Evolutionary conservation across 2,888 invertebrate genomes (phyloP), one percentile per base, ranked within the genome.

Genomic region (Anorthoa munda): DNA sequence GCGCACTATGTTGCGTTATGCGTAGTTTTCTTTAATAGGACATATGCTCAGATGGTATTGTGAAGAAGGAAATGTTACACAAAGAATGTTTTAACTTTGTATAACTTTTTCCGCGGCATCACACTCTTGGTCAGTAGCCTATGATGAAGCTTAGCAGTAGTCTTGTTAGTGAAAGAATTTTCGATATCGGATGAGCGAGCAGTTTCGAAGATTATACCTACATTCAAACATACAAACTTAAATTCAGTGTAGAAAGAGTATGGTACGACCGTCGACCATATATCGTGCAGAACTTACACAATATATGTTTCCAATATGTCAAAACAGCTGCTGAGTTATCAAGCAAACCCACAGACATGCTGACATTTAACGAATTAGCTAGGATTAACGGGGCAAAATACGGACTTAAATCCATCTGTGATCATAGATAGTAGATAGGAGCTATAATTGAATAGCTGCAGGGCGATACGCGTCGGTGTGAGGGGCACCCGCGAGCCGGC

Each of bases 381-480:
- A 61, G 60, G 80, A 72, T 81, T 74, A 73, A 70, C 56, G 45
- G 12, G 61, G 55, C 60, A 67, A 81, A 73, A 83, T 83, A 66
- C 55, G 31, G 18, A 56, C 21, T 72, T 65, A 81, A 84, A 67
- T 81, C 66, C 45, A 55, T 84, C 51, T 66, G 65, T 65, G 72
- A 76, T 81, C 84, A 48, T 69, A 79, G 84, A 84, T 81, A 81
- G 64, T 72, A 71, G 84, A 84, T 81, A 81, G 60, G 71, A 68
- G 63, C 71, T 60, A 68, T 80, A 71, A 85, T 86, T 79, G 85
- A 87, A 87, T 85, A 69, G 78, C 72, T 79, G 61, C 63, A 67
- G 48, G 66, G 60, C 59, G 71, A 83, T 87, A 88, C 88, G 61
- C 63, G 61, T 72, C 89, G 88, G 90, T 92, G 91, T 92, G 82